Conservation (phyloP, 2,113 vertebrate genomes). For the Pelusios castaneus region DNA sequence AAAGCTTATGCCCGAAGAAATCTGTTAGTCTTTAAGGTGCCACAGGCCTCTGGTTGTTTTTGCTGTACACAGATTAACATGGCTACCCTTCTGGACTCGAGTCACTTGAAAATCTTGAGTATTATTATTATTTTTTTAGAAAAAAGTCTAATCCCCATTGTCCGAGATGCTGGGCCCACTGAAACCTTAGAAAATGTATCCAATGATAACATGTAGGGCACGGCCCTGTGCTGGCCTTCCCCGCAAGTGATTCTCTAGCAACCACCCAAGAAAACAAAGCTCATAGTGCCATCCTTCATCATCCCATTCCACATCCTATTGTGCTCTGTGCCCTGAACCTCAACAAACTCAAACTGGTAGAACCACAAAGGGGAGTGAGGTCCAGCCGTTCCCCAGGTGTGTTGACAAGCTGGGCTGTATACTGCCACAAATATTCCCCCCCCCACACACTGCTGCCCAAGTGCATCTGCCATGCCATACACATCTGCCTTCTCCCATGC, state of each 20-base stretch:
- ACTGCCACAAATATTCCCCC: background rate
- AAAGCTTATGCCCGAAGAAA: too few species aligned
- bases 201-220: background rate
- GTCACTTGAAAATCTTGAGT: rapidly evolving
- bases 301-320: background rate
- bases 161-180: background rate
- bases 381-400: background rate
- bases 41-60: too few species aligned
- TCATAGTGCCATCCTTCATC: background rate
- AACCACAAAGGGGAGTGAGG: background rate
- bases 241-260: rapidly evolving
- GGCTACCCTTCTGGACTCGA: too few species aligned
- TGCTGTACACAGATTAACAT: too few species aligned
- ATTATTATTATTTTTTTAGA: background rate
- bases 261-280: background rate
- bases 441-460: background rate
- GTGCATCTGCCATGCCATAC: background rate
- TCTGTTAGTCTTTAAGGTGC: too few species aligned
- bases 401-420: background rate
- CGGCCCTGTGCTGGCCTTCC: background rate
- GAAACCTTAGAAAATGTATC: background rate
- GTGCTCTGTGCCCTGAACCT: background rate
- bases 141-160: background rate
- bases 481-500: background rate
- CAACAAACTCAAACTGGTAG: background rate